Base-by-base conservation (phyloP, 2,113 vertebrate species). In the Alethe diademata region DNA sequence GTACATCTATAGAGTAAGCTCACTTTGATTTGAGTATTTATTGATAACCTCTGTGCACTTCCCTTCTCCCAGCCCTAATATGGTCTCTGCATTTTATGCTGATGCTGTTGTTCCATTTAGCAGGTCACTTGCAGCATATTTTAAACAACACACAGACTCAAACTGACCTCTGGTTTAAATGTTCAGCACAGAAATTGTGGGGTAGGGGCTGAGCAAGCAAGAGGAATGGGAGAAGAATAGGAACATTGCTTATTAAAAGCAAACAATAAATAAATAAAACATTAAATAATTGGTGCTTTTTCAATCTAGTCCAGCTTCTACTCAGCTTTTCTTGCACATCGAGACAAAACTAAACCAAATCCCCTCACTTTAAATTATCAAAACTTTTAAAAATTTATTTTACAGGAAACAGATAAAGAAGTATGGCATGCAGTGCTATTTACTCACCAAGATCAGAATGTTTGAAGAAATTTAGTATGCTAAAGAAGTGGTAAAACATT, bases 1-100 rank as follows among this genome's bases (percentile, higher is more conserved):
- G 76, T 24, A 86, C 36, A 92, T 91, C 90, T 76, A 71, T 36
- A 82, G 62, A 91, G 43, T 66, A 79, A 95, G 23, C 48, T 91
- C 58, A 79, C 80, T 96, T 94, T 93, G 91, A 96, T 95, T 95
- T 90, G 70, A n/a, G 35, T 84, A 79, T 93, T 93, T 95, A 90
- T 90, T 62, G 78, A 95, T 94, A 96, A 97, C 66, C 86, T 90
- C 26, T 22, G 51, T 5, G 24, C 31, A 54, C 36, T 75, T 62
- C 73, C 79, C 57, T 47, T 62, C 79, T 95, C 70, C 51, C 88
- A 93, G 69, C 80, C 64, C 81, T 78, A 74, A 93, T 48, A 79
- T 3, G 11, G 56, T 83, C 73, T 71, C 65, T 36, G 54, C 25
- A 38, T 93, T 95, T 96, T 88, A 78, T 86, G 93, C 93, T 93